These are phyloP conservation scores for Pseudochromis fuscus DNA, from an alignment of 2,797 vertebrate genomes.

Conservation along the genomic window DNA sequence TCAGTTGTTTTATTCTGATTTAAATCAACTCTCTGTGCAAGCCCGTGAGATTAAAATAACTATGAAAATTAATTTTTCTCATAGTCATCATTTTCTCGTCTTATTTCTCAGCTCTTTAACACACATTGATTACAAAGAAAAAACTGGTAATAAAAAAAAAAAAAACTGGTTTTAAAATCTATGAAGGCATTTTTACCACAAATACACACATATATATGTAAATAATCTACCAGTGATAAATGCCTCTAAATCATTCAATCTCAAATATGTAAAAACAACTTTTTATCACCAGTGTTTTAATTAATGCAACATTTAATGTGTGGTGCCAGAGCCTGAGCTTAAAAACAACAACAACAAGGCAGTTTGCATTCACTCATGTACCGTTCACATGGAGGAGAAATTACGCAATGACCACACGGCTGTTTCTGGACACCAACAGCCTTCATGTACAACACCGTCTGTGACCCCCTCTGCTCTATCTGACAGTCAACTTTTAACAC, in stretches of 20 bases:
- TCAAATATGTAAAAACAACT: slow-evolving; percentile 4
- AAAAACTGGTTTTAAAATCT: not conserved
- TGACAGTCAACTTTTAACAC: slow-evolving; percentile 76
- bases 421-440: slow-evolving; percentile 65
- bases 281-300: not conserved
- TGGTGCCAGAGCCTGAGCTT: not conserved
- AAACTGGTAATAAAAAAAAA: no score
- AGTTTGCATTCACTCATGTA: slow-evolving; percentile 29
- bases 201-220: not conserved
- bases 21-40: slow-evolving; percentile 20
- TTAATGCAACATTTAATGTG: not conserved
- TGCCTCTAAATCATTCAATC: not conserved
- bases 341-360: slow-evolving; percentile 17
- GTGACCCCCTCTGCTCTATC: slow-evolving; percentile 20
- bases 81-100: no score
- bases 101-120: no score
- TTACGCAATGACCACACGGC: slow-evolving; percentile 71
- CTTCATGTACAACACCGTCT: slow-evolving; percentile 41
- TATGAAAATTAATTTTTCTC: slow-evolving; percentile 53
- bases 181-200: not conserved
- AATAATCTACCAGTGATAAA: not conserved
- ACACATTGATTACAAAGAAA: not conserved
- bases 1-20: slow-evolving; percentile 40
- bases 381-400: slow-evolving; percentile 49
- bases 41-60: slow-evolving; percentile 26